Evolutionary conservation across 2,113 vertebrate genomes (phyloP).

Genomic region (Chunga burmeisteri): DNA sequence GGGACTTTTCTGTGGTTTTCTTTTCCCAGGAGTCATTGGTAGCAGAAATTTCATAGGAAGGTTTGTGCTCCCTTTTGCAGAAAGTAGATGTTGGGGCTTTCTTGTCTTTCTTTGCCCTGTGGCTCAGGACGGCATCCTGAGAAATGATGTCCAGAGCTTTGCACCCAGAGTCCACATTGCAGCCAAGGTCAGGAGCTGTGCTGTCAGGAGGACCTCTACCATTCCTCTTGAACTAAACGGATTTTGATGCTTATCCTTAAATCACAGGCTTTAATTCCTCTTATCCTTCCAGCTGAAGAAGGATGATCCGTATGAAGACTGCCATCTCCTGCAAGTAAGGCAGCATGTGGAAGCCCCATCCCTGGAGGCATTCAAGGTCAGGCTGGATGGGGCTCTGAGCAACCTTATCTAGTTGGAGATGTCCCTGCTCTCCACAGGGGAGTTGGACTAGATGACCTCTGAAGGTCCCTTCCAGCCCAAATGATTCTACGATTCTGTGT

Average conservation of each 20-base stretch:
- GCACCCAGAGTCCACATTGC: neutral
- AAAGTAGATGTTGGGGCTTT: neutral
- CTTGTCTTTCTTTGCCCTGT: neutral
- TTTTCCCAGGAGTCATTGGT: neutral
- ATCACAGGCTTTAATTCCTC: neutral
- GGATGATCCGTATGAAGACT: neutral
- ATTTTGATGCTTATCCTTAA: neutral
- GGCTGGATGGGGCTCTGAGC: too few species aligned
- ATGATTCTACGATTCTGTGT: too few species aligned
- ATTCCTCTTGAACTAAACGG: neutral
- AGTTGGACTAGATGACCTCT: too few species aligned
- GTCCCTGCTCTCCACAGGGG: too few species aligned
- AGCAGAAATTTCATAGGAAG: neutral
- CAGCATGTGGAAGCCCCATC: too few species aligned
- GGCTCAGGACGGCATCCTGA: neutral
- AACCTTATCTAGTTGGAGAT: too few species aligned
- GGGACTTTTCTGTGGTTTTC: neutral
- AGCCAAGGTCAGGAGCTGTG: neutral
- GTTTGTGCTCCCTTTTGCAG: neutral
- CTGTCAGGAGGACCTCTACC: neutral
- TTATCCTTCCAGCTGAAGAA: neutral
- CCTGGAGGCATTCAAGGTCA: too few species aligned
- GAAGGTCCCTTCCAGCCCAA: too few species aligned
- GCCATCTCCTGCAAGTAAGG: neutral
- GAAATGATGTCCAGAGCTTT: neutral